phyloP scores from a whole-genome alignment of 1,140 invertebrate species.

The Scaptomyza hsui region DNA sequence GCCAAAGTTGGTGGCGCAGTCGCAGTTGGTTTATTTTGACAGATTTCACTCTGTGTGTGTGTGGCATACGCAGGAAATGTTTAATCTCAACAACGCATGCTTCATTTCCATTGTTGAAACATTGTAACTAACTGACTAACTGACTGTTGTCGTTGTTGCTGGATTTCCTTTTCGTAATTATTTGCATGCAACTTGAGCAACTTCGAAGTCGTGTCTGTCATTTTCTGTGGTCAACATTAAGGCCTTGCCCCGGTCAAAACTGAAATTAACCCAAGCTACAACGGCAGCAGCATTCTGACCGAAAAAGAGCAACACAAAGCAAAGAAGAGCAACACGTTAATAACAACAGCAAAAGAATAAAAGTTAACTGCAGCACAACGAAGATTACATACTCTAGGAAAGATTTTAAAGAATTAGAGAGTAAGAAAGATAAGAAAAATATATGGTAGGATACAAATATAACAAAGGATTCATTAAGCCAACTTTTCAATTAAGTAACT shows the following conservation, averaged over 20 bases:
- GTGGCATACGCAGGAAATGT: slow-evolving; percentile 71
- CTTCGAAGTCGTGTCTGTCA: slow-evolving; percentile 42
- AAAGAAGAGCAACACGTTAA: slow-evolving; percentile 49
- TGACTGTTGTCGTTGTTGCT: slow-evolving; percentile 26
- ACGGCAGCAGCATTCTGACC: slow-evolving; percentile 42
- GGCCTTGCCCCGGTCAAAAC: slow-evolving; percentile 56
- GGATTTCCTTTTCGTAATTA: slow-evolving; percentile 65
- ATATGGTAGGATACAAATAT: not conserved
- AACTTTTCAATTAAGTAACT: not conserved
- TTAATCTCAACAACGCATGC: slow-evolving; percentile 48
- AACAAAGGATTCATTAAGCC: too few relatives aligned
- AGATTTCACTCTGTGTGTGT: slow-evolving; percentile 64
- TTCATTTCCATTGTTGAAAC: slow-evolving; percentile 49
- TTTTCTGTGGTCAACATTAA: slow-evolving; percentile 67
- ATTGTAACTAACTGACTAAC: slow-evolving; percentile 18
- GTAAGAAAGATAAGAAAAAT: not conserved
- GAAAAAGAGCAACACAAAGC: not conserved
- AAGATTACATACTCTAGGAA: slow-evolving; percentile 1
- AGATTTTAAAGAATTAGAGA: not conserved
- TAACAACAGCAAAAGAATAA: slow-evolving; percentile 24
- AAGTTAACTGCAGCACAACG: not conserved
- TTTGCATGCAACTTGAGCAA: slow-evolving; percentile 72
- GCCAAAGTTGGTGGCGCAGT: slow-evolving; percentile 19
- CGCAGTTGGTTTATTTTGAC: slow-evolving; percentile 66
- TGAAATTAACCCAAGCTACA: slow-evolving; percentile 68